These are phyloP conservation scores for Leptura quadrifasciata DNA, from an alignment of 2,888 invertebrate species.

Conservation along the genomic window DNA sequence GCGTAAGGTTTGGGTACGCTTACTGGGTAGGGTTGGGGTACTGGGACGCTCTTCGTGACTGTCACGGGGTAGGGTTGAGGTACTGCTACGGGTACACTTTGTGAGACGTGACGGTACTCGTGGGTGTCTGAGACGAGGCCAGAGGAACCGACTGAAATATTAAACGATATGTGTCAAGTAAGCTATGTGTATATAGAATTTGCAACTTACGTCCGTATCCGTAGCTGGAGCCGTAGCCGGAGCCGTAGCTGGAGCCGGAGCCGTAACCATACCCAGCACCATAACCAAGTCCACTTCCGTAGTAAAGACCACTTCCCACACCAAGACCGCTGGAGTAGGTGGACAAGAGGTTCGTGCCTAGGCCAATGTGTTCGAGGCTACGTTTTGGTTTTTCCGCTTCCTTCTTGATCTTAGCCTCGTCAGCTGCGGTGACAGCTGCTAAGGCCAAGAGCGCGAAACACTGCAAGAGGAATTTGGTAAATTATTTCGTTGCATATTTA, in stretches of 20 bases:
- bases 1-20: conserved; percentile 56
- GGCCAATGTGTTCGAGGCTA: conserved; percentile 24
- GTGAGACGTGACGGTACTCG: conserved; percentile 49
- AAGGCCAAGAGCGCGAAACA: conserved; percentile 43
- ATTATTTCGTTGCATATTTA: too few species aligned
- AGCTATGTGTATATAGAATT: background rate
- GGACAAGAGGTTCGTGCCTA: conserved; percentile 33
- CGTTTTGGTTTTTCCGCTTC: conserved; percentile 32
- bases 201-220: background rate
- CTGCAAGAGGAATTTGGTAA: conserved; percentile 36
- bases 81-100: conserved; percentile 59
- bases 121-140: conserved; percentile 48
- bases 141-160: conserved; percentile 7
- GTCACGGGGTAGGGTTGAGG: conserved; percentile 56
- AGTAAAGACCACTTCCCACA: conserved; percentile 26
- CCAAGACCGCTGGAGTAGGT: conserved; percentile 25
- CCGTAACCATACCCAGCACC: conserved; percentile 14
- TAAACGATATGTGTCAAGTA: too few species aligned
- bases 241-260: background rate
- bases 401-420: conserved; percentile 26
- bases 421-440: conserved; percentile 24
- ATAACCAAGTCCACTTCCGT: conserved; percentile 20
- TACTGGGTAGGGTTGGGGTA: conserved; percentile 64
- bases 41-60: conserved; percentile 59
- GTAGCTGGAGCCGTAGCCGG: background rate